Conservation (phyloP, 2,113 vertebrate species). For the Tauraco erythrolophus region DNA sequence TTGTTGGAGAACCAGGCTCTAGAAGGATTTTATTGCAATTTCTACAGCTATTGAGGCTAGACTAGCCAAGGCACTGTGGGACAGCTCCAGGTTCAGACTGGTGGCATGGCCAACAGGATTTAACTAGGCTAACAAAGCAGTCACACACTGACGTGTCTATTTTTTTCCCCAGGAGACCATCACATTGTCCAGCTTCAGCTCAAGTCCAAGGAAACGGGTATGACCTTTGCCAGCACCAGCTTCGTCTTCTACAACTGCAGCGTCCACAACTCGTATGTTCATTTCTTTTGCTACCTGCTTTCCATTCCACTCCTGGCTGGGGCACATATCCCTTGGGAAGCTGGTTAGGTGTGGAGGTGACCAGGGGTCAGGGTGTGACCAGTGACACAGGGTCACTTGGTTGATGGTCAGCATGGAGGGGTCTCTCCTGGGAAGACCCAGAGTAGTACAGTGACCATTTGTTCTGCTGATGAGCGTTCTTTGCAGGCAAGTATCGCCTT, state of each 20-base stretch:
- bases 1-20: neutral
- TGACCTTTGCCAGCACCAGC: conserved; percentile 96
- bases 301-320: neutral
- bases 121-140: neutral
- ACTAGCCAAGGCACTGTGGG: neutral
- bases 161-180: conserved; percentile 86
- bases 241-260: conserved; percentile 99
- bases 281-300: neutral
- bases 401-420: neutral
- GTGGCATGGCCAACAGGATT: neutral
- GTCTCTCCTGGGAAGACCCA: neutral
- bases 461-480: neutral
- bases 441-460: neutral
- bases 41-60: neutral
- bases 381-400: neutral
- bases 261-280: conserved; percentile 96
- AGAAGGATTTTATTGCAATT: neutral
- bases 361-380: neutral
- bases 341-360: neutral
- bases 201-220: conserved; percentile 96
- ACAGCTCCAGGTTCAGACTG: neutral
- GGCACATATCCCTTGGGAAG: neutral
- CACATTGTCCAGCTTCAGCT: conserved; percentile 97
- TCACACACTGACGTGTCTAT: neutral
- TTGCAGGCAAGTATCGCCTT: neutral